These are phyloP conservation scores for Micoletzkya japonica DNA, from an alignment of 2,888 invertebrate species.

Conservation along the genomic window DNA sequence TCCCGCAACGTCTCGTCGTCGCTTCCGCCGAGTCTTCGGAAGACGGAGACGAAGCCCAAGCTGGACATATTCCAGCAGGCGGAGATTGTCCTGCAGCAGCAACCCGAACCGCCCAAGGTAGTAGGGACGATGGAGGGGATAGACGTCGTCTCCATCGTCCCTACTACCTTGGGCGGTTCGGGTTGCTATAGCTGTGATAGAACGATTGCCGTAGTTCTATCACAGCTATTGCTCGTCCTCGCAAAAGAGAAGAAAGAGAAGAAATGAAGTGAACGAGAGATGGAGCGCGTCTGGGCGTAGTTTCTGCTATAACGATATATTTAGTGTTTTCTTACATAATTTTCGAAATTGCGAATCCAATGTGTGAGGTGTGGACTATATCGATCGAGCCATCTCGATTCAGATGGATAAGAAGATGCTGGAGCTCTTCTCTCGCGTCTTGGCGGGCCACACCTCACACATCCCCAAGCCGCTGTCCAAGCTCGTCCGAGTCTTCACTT, in stretches of 20 bases:
- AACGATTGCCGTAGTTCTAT: no score
- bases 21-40: no score
- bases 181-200: constrained; percentile 7
- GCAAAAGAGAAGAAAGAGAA: no score
- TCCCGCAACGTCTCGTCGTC: no score
- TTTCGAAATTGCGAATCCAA: neutral
- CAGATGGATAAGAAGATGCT: constrained; percentile 12
- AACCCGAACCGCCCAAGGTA: constrained; percentile 4
- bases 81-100: constrained; percentile 11
- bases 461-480: constrained; percentile 25
- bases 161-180: neutral
- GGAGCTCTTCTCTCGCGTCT: constrained; percentile 21
- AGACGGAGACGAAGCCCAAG: no score
- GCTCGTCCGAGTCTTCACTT: constrained; percentile 80
- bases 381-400: no score
- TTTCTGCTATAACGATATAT: no score
- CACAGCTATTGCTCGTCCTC: no score
- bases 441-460: constrained; percentile 10
- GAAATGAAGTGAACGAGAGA: no score
- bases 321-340: neutral
- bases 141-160: no score
- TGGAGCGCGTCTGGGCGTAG: no score
- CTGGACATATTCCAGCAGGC: constrained; percentile 24
- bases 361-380: neutral
- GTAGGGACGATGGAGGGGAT: no score